Percentiles rank a stretch among this genome's conserved stretches.
These are phyloP conservation scores for Phymorhynchus buccinoides DNA, from an alignment of 1,140 invertebrate genomes.

Conservation along the genomic window DNA sequence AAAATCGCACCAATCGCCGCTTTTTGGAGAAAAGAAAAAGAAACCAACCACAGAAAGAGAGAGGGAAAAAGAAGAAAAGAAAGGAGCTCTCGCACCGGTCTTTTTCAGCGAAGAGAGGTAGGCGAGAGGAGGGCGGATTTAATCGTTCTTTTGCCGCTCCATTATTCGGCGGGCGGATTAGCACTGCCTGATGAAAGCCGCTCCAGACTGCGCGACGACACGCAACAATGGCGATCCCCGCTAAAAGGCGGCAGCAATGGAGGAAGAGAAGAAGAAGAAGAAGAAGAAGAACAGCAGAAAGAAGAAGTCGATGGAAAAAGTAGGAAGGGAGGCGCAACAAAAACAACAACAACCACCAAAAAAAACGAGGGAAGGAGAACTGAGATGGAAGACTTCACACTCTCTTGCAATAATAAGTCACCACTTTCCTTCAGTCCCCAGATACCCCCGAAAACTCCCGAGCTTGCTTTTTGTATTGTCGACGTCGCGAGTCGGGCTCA, in stretches of 20 bases:
- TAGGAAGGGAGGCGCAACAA: not conserved
- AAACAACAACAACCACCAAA: too few species aligned
- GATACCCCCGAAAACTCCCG: conserved; percentile 33
- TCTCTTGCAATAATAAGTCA: conserved; percentile 2
- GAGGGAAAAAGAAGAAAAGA: not conserved
- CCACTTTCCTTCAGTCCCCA: conserved; percentile 23
- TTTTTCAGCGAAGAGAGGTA: not conserved
- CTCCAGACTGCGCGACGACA: conserved; percentile 62
- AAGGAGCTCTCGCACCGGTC: not conserved
- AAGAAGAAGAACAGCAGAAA: not conserved
- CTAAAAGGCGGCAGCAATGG: not conserved
- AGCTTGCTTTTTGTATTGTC: conserved; percentile 42
- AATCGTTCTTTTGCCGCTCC: conserved; percentile 51
- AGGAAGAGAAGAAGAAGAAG: not conserved
- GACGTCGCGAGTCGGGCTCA: too few species aligned
- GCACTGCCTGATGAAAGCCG: conserved; percentile 44
- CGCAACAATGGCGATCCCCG: conserved; percentile 46
- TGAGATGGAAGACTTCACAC: not conserved
- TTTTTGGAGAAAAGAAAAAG: not conserved
- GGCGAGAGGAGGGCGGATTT: conserved; percentile 38
- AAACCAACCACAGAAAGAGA: not conserved
- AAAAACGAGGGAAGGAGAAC: not conserved
- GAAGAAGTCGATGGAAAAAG: not conserved
- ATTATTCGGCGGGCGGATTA: conserved; percentile 60
- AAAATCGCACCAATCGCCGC: not conserved